Conservation (phyloP, 2,888 invertebrate species). For the Matsumyia berberina region DNA sequence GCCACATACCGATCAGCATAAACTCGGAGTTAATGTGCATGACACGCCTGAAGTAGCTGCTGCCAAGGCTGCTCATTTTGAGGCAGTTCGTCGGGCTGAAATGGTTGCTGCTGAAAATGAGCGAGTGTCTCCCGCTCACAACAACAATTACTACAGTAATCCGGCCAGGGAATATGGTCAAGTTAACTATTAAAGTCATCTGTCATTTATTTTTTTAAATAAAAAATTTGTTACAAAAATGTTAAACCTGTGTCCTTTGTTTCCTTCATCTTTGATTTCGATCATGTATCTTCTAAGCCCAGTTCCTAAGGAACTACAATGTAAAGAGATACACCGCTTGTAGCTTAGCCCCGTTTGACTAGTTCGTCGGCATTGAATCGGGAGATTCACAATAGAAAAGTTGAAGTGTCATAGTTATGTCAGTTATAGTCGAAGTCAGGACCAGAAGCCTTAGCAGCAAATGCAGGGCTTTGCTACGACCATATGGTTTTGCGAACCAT, state of each 20-base stretch:
- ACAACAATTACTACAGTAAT: conserved; percentile 42
- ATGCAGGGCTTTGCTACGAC: too few species aligned
- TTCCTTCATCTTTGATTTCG: too few species aligned
- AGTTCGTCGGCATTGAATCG: too few species aligned
- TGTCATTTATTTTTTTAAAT: conserved; percentile 10
- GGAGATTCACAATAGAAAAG: too few species aligned
- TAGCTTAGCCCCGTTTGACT: too few species aligned
- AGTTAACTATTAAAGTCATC: conserved; percentile 22
- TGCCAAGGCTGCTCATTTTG: conserved; percentile 82
- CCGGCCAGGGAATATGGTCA: conserved; percentile 59
- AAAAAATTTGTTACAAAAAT: conserved; percentile 18
- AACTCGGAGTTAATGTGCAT: conserved; percentile 79
- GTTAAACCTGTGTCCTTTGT: background rate
- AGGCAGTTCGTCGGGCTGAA: conserved; percentile 81
- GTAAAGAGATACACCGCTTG: too few species aligned
- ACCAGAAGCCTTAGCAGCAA: too few species aligned
- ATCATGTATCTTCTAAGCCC: too few species aligned
- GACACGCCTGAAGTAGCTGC: conserved; percentile 84
- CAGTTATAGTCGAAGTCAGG: too few species aligned
- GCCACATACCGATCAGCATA: conserved; percentile 60
- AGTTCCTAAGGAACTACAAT: too few species aligned
- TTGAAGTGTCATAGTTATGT: too few species aligned
- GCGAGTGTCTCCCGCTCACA: background rate
- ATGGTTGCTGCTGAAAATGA: conserved; percentile 76
- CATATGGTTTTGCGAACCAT: too few species aligned